phyloP scores from a whole-genome alignment of 2,113 vertebrate genomes.

The Vombatus ursinus region DNA sequence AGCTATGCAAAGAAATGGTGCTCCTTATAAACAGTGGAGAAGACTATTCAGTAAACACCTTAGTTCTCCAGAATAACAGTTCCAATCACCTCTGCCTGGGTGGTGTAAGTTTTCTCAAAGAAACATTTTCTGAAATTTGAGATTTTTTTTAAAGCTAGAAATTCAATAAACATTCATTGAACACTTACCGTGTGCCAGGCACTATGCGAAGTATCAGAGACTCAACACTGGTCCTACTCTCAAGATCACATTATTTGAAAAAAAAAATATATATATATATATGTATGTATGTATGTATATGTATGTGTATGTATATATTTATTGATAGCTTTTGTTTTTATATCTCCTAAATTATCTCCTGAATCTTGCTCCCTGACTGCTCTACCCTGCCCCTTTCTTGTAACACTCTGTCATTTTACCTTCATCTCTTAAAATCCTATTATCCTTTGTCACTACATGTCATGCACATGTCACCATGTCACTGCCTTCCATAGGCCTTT shows the following conservation, averaged over 20 bases:
- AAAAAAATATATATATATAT: no score
- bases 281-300: no score
- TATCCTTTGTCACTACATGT: background rate
- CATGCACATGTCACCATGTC: background rate
- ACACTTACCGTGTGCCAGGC: background rate
- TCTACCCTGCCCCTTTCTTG: background rate
- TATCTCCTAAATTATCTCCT: background rate
- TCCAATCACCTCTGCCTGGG: background rate
- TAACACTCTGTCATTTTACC: background rate
- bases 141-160: background rate
- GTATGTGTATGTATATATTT: no score
- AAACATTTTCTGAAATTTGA: background rate
- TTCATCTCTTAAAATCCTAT: background rate
- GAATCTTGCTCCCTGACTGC: background rate
- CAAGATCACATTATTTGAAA: background rate
- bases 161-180: background rate
- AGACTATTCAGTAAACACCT: background rate
- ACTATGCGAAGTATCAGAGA: background rate
- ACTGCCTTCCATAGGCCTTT: background rate
- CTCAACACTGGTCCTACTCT: background rate
- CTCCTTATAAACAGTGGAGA: background rate
- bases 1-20: background rate
- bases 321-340: no score
- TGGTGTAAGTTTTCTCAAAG: background rate
- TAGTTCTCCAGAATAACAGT: background rate